Evolutionary conservation across 2,888 invertebrate genomes (phyloP), one percentile per base, ranked within the genome.

Genomic region (Lithophane ornitopus): DNA sequence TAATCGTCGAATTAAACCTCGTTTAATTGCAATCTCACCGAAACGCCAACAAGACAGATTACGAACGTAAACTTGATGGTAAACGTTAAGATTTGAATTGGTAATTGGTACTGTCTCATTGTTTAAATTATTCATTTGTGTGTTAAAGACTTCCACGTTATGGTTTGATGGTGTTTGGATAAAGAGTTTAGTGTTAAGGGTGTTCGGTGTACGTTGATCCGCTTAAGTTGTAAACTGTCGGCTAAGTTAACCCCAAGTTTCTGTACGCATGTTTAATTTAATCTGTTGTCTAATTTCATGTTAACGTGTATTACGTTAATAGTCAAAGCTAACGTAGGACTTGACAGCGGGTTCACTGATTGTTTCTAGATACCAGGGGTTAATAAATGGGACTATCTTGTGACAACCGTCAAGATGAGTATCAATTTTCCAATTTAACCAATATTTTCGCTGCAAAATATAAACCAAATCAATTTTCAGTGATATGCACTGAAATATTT

Each of bases 71-170:
- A 88, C 81, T 78, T 74, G 74, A 70, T 76, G 77, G 82, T 78
- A 76, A 73, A 84, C 78, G 76, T 84, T 72, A 81, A 8, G 74
- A 87, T 87, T 81, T 87, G 85, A 87, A 87, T 87, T 87, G 87
- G 72, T 87, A 87, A 87, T 87, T 84, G 80, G 63, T 74, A 63
- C 54, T 52, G 75, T 72, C 34, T 83, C 65, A 85, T 78, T 82
- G 79, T 84, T 82, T 82, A 78, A 74, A 82, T 84, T 61, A 84
- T 85, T 85, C 79, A 82, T 85, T 84, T 78, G 70, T 71, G 74
- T 61, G 69, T 81, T 72, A 65, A 76, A 73, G 69, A 77, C 74
- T 83, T 85, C 65, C 49, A n/a, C 16, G 78, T 82, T 83, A 83
- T 85, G 71, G 65, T 81, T 82, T 81, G 34, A 77, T 66, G 56